These are phyloP conservation scores for Meandrusa payeni DNA, from an alignment of 2,888 invertebrate species.

Conservation along the genomic window DNA sequence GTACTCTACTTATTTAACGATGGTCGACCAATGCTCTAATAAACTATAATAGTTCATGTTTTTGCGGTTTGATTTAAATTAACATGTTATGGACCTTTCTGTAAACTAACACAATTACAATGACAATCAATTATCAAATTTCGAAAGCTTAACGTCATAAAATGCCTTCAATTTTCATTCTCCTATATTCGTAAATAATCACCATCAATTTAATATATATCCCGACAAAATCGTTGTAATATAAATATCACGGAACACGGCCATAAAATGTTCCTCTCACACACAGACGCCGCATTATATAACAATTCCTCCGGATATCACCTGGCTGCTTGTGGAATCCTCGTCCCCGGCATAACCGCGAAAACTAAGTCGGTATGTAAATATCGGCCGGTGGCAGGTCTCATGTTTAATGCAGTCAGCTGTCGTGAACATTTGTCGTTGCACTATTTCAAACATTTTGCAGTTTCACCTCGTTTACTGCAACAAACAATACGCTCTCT, in stretches of 20 bases:
- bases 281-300: conserved; percentile 4
- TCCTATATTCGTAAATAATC: no score
- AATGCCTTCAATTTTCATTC: no score
- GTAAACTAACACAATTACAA: no score
- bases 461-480: conserved; percentile 28
- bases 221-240: background rate
- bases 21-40: no score
- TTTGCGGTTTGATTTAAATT: no score
- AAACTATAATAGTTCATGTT: no score
- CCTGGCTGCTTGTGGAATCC: conserved; percentile 20
- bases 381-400: conserved; percentile 61
- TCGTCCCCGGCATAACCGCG: conserved; percentile 19
- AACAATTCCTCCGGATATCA: conserved; percentile 19
- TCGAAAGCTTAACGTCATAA: no score
- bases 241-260: background rate
- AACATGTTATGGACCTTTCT: no score
- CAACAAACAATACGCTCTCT: conserved; percentile 8
- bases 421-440: conserved; percentile 77
- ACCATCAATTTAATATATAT: no score
- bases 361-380: conserved; percentile 56
- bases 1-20: no score
- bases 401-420: conserved; percentile 73
- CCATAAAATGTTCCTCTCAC: conserved; percentile 6
- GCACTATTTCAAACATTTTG: conserved; percentile 57
- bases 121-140: no score